phyloP scores from a whole-genome alignment of 2,888 invertebrate species.

The Erebia aethiops region DNA sequence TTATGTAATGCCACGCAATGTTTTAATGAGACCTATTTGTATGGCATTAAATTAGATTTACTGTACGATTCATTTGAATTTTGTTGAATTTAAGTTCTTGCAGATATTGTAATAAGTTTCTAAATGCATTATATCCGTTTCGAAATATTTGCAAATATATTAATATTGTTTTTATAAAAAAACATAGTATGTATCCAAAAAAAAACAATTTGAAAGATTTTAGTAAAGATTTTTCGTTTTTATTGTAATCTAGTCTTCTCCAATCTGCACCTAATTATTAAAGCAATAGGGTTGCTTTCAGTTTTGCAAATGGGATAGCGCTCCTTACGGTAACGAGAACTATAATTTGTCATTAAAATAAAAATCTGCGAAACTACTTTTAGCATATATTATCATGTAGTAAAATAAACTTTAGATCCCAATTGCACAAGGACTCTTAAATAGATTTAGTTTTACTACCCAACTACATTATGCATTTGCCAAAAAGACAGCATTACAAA shows the following conservation, averaged over 20 bases:
- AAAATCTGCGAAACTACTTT: background rate
- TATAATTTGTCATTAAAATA: background rate
- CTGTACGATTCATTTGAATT: background rate
- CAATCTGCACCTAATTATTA: background rate
- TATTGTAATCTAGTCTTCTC: slow-evolving; percentile 27
- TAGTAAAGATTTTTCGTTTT: slow-evolving; percentile 11
- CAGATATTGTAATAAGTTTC: background rate
- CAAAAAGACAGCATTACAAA: no score
- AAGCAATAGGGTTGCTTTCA: background rate
- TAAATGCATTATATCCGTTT: slow-evolving; percentile 6
- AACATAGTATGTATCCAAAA: background rate
- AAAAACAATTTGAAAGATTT: background rate
- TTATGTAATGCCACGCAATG: background rate
- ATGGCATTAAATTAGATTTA: background rate
- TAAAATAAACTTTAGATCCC: no score
- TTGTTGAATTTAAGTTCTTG: background rate
- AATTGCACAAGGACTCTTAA: no score
- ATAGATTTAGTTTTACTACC: no score
- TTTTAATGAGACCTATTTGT: background rate
- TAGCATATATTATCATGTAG: background rate
- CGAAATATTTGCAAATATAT: background rate
- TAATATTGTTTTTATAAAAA: background rate
- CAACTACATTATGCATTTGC: no score
- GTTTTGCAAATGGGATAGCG: background rate
- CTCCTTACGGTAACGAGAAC: background rate